Evolutionary conservation across 1,140 invertebrate genomes (phyloP), one percentile per base, ranked within the genome.

Genomic region (Teleopsis dalmanni): DNA sequence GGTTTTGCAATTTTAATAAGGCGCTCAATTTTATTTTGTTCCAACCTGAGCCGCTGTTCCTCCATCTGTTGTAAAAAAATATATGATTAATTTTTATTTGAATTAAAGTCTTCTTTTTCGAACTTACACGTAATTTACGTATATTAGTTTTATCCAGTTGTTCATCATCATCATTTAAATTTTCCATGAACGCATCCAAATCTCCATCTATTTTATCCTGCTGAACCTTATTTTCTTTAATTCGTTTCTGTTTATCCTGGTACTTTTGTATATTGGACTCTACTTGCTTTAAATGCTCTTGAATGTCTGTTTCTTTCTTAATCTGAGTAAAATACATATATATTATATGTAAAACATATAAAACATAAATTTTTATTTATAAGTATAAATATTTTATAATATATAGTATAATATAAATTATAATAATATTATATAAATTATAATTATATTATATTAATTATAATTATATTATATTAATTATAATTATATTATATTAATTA

Each of bases 1-100:
- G 91, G 91, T 64, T 83, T 82, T 0, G 87, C 84, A 44, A 95
- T 75, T 54, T 91, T 85, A 1, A 88, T 78, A 14, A 95, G 67
- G 48, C 82, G 82, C 29, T 83, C 71, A 2, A 86, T 61, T 54
- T 79, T 81, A 4, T 71, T 70, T 48, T 88, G 78, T 58, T 95
- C 86, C 26, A 76, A 71, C 57, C 81, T 81, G 2, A 92, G 63
- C 48, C 82, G 81, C 27, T 81, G 74, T 25, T 91, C 75, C 43
- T 81, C 79, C 47, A 79, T 67, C 75, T 82, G 49, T 4, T 52
- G 50, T 21, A 8, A 22, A 33, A 34, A 50, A 48, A 55, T 27
- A 36, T 36, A 43, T 34, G 3, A 23, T 19, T 8, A 29, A 19
- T 41, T 22, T 21, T n/a, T 47, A 21, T 16, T 19, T 36, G 1